Conservation (phyloP, 2,113 vertebrate species). For the Manacus vitellinus region DNA sequence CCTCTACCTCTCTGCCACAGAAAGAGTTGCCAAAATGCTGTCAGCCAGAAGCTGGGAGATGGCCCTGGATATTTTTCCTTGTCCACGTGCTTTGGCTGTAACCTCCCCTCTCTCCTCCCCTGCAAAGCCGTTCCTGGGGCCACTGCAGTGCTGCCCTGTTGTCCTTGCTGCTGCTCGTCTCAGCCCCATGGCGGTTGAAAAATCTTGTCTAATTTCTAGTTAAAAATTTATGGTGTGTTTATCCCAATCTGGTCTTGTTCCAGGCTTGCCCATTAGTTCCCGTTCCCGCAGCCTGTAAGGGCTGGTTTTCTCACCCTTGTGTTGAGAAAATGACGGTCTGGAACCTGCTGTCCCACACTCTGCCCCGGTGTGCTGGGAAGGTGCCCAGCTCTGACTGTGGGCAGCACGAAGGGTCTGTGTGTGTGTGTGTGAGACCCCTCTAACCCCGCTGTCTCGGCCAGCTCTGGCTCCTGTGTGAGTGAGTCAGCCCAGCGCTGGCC, state of each 20-base stretch:
- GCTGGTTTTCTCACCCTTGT: not conserved
- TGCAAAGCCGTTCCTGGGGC: not conserved
- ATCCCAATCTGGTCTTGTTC: not conserved
- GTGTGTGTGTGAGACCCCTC: not conserved
- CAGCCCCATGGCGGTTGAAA: not conserved
- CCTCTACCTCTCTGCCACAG: not conserved
- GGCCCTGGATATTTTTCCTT: not conserved
- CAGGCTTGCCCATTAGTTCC: not conserved
- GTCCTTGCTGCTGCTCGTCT: not conserved
- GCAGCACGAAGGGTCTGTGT: not conserved
- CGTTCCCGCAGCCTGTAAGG: not conserved
- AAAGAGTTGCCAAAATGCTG: not conserved
- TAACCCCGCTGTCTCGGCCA: accelerated
- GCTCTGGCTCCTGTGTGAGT: not conserved
- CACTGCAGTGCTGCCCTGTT: not conserved
- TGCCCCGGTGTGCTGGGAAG: not conserved
- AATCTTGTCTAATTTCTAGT: not conserved
- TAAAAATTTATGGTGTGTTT: not conserved
- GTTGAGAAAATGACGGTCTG: accelerated
- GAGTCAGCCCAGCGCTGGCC: constrained; percentile 28
- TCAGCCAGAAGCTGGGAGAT: not conserved
- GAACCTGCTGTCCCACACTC: not conserved
- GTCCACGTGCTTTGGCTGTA: not conserved
- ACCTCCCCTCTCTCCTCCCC: not conserved
- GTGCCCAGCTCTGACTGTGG: not conserved